Evolutionary conservation across 2,888 invertebrate species (phyloP), one percentile per base, ranked within the genome.

Genomic region (Archips xylosteana): DNA sequence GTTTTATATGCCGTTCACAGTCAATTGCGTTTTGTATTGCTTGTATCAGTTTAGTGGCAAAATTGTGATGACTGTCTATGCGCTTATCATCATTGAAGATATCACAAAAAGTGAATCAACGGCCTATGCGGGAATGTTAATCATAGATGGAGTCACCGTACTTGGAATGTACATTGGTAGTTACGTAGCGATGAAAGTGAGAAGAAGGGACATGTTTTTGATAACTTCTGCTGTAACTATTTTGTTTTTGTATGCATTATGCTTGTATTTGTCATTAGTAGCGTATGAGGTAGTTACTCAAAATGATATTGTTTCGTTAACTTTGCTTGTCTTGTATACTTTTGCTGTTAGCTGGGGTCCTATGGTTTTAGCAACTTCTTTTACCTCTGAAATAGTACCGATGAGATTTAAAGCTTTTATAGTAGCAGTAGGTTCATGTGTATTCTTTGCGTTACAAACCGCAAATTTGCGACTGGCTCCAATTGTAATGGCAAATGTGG

Each of bases 291-390:
- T 60, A 13, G 13, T 71, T 1, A 5, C 23, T 13, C 65, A 60
- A 65, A 65, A 65, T 42, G 6, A 23, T 3, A 12, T 42, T 12
- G 5, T 60, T 36, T 60, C 71, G 6, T 32, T 71, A 2, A 45
- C 57, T 39, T 51, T 71, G 9, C 60, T 71, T 3, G 12, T 71
- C 3, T 4, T 65, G 47, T 71, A 71, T 59, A 60, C 71, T 3
- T 71, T 71, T 32, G 59, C 71, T 42, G 71, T 71, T 5, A 71
- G 71, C 23, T 71, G 65, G 71, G 71, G 71, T 10, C 71, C 71
- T 60, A 59, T 71, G 71, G 51, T 65, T 4, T 39, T 71, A 5
- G 10, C 65, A 6, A 71, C 71, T 36, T 49, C 54, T 12, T 45
- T 23, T 13, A 47, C 34, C 3, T 70, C 61, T 15, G 70, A 74